phyloP scores from a whole-genome alignment of 2,113 vertebrate genomes.

The Lanius ludovicianus region DNA sequence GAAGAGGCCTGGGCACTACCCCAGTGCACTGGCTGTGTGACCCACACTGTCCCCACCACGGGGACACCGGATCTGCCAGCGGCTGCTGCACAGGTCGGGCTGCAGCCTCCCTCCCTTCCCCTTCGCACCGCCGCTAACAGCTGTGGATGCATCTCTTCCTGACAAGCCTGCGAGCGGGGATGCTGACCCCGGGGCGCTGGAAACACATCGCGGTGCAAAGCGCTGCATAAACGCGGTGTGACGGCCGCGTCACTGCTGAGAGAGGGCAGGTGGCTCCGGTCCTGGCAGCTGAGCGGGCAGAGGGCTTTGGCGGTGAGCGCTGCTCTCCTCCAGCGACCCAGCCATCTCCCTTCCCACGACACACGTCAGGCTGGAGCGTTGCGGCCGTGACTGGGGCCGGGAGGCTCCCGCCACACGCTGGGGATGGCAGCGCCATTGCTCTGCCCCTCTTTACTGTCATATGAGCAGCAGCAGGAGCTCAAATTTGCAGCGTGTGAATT shows the following conservation, averaged over 20 bases:
- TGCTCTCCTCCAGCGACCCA: not conserved
- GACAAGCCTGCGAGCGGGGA: not conserved
- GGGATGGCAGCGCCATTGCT: not conserved
- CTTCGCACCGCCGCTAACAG: not conserved
- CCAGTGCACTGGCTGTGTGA: fast-evolving
- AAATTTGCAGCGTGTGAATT: not conserved
- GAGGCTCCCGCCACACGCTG: not conserved
- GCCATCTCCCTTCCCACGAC: not conserved
- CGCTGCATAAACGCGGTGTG: not conserved
- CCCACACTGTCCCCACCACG: not conserved
- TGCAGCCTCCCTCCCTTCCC: not conserved
- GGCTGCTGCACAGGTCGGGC: not conserved
- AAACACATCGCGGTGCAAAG: not conserved
- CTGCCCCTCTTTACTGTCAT: not conserved
- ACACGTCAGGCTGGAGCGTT: fast-evolving
- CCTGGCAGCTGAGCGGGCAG: not conserved
- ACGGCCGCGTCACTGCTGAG: fast-evolving
- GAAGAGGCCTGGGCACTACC: not conserved
- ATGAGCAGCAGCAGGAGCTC: constrained; percentile 17
- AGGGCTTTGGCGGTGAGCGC: not conserved
- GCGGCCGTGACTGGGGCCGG: fast-evolving
- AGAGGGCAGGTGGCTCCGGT: not conserved
- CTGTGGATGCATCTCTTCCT: not conserved
- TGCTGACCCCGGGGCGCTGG: not conserved
- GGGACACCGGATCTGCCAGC: not conserved